Conservation (phyloP, 2,113 vertebrate genomes). For the Lates calcarifer region DNA sequence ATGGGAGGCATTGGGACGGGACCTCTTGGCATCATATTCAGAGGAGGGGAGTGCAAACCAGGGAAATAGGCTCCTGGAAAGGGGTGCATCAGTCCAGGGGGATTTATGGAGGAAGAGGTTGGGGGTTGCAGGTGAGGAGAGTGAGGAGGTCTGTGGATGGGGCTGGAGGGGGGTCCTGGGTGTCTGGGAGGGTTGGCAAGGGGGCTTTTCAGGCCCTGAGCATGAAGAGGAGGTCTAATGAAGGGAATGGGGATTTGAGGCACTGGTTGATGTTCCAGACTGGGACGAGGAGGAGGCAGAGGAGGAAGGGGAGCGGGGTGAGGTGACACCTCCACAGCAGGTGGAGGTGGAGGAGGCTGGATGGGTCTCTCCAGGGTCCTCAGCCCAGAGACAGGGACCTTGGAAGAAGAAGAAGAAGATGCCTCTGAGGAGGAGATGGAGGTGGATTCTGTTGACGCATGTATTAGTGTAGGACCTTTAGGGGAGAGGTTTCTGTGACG, state of each 20-base stretch:
- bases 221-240: slow-evolving; percentile 90
- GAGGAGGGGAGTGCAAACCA: slow-evolving; percentile 90
- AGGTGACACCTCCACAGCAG: slow-evolving; percentile 48
- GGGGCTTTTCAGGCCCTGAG: slow-evolving; percentile 92
- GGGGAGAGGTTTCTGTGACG: slow-evolving; percentile 91
- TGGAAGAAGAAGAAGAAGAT: slow-evolving; percentile 90
- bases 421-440: slow-evolving; percentile 89
- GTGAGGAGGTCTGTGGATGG: slow-evolving; percentile 92
- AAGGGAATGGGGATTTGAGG: slow-evolving; percentile 90
- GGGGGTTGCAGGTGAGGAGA: slow-evolving; percentile 93
- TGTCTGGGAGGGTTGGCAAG: slow-evolving; percentile 87
- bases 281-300: slow-evolving; percentile 76
- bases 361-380: slow-evolving; percentile 89
- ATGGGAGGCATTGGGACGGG: slow-evolving; percentile 92
- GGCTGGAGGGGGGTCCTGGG: slow-evolving; percentile 90
- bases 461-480: slow-evolving; percentile 77
- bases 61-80: slow-evolving; percentile 91
- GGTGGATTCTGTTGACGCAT: slow-evolving; percentile 87
- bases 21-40: slow-evolving; percentile 94
- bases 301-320: slow-evolving; percentile 69
- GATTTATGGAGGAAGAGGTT: slow-evolving; percentile 89
- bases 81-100: slow-evolving; percentile 90
- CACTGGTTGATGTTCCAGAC: slow-evolving; percentile 69
- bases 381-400: slow-evolving; percentile 89
- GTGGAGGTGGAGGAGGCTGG: slow-evolving; percentile 74